Evolutionary conservation across 2,797 vertebrate species (phyloP).

Genomic region (Enteromius radiatus): DNA sequence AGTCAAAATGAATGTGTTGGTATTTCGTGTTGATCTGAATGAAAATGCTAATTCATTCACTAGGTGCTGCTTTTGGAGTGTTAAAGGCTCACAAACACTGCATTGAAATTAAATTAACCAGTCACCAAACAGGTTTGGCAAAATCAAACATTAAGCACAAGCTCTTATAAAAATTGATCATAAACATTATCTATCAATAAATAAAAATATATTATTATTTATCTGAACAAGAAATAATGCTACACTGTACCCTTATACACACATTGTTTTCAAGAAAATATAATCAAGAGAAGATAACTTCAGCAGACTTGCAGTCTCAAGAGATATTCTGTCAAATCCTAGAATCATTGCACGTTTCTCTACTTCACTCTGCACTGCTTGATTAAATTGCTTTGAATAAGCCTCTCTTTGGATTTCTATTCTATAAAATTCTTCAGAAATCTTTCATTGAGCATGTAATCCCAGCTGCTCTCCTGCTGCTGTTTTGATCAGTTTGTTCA

Average conservation of each 20-base stretch:
- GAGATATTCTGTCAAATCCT: constrained; percentile 15
- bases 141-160: neutral
- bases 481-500: constrained; percentile 23
- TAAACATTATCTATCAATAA: too few relatives aligned
- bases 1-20: too few relatives aligned
- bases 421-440: constrained; percentile 28
- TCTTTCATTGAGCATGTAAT: constrained; percentile 25
- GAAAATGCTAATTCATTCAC: too few relatives aligned
- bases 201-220: too few relatives aligned
- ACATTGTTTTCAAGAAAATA: neutral
- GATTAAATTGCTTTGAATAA: constrained; percentile 35
- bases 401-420: constrained; percentile 6
- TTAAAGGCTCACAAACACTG: too few relatives aligned
- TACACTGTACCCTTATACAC: neutral
- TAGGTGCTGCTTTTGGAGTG: too few relatives aligned
- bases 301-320: neutral
- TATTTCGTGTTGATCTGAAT: too few relatives aligned
- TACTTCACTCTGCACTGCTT: neutral
- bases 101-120: too few relatives aligned
- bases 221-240: neutral
- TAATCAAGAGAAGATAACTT: neutral
- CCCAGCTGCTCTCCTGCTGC: constrained; percentile 14
- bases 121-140: too few relatives aligned
- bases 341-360: neutral
- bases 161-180: neutral